These are phyloP conservation scores for Rhyacophila evoluta DNA, from an alignment of 2,888 invertebrate species.

Conservation along the genomic window DNA sequence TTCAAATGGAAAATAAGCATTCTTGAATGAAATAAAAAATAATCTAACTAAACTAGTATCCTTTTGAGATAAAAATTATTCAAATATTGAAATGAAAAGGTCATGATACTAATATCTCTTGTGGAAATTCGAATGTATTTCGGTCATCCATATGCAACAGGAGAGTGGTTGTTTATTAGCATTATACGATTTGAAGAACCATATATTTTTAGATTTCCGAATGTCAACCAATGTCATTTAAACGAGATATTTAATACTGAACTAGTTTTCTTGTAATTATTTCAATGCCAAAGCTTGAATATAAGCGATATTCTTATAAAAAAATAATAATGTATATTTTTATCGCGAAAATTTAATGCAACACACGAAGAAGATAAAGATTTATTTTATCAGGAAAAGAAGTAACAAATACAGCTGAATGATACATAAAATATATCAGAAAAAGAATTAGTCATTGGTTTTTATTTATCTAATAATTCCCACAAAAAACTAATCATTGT, in stretches of 20 bases:
- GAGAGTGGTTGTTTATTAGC: neutral
- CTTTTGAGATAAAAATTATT: slow-evolving; percentile 23
- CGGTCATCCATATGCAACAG: slow-evolving; percentile 23
- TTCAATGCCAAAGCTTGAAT: neutral
- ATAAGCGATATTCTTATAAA: too few species aligned
- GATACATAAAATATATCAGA: too few species aligned
- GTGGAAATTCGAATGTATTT: neutral
- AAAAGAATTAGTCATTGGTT: too few species aligned
- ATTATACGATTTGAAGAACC: neutral
- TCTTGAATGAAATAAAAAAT: neutral
- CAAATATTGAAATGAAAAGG: slow-evolving; percentile 25
- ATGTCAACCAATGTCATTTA: neutral
- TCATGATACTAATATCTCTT: slow-evolving; percentile 31
- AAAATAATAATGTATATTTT: too few species aligned
- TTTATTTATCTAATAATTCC: too few species aligned
- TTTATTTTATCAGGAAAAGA: too few species aligned
- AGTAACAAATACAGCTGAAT: too few species aligned
- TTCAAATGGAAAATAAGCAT: slow-evolving; percentile 10
- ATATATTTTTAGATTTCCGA: neutral
- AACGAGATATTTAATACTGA: neutral
- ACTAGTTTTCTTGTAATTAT: neutral
- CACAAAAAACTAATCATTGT: too few species aligned
- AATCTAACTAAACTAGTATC: slow-evolving; percentile 27
- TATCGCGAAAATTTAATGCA: too few species aligned
- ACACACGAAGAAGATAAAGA: too few species aligned